These are phyloP conservation scores for Xanthia togata DNA, from an alignment of 2,888 invertebrate genomes.

Conservation along the genomic window DNA sequence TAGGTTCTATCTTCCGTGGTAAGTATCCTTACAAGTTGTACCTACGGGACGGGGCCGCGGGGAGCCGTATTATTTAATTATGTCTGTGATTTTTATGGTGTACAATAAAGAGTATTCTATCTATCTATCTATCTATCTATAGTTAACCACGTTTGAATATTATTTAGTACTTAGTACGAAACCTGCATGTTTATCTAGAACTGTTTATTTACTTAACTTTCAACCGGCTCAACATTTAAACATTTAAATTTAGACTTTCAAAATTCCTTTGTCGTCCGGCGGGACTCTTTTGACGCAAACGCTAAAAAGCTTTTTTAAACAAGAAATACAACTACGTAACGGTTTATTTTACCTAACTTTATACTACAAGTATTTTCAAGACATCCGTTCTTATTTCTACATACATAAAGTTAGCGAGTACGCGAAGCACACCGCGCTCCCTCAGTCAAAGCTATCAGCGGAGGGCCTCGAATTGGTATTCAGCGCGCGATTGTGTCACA, in stretches of 20 bases:
- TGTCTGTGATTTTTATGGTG: too few relatives aligned
- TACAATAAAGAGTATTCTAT: too few relatives aligned
- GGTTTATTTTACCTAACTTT: background rate
- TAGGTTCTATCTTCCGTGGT: background rate
- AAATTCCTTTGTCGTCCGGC: background rate
- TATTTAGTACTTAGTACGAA: background rate
- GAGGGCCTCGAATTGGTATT: conserved; percentile 55
- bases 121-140: too few relatives aligned
- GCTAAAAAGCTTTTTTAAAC: conserved; percentile 17
- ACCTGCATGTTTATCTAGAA: background rate
- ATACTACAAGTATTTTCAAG: conserved; percentile 1
- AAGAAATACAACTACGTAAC: conserved; percentile 8
- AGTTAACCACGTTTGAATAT: background rate
- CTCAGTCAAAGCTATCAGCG: conserved; percentile 19
- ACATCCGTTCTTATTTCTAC: background rate
- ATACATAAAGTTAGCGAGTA: conserved; percentile 1
- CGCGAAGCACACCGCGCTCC: background rate
- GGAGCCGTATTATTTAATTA: too few relatives aligned
- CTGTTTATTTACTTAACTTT: background rate
- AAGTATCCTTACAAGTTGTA: conserved; percentile 15
- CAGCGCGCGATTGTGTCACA: conserved; percentile 42
- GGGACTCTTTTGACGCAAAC: conserved; percentile 9
- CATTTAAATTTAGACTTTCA: conserved; percentile 10
- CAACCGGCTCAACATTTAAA: background rate
- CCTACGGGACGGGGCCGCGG: too few relatives aligned